Percentiles rank a stretch among this genome's conserved stretches.
phyloP scores from a whole-genome alignment of 2,888 invertebrate genomes.

The Nineta flava region DNA sequence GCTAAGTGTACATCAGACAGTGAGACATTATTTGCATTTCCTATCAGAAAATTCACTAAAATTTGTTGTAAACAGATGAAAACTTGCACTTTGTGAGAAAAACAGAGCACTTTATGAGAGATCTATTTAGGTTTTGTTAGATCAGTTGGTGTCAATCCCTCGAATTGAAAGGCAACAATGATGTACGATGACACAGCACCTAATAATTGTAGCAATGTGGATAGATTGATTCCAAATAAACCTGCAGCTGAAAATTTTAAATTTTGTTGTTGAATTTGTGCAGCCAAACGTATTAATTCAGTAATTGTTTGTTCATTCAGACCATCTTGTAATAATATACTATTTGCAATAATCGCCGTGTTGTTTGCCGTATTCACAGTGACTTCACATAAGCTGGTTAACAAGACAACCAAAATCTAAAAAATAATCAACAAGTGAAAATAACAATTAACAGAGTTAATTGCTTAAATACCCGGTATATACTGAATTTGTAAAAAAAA shows the following conservation, averaged over 20 bases:
- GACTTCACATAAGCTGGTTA: not conserved
- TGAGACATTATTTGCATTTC: no score
- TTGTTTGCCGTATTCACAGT: not conserved
- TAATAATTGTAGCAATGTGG: not conserved
- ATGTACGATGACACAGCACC: not conserved
- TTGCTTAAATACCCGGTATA: no score
- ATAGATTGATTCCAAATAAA: not conserved
- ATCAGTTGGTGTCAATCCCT: not conserved
- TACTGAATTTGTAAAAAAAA: no score
- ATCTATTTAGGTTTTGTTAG: no score
- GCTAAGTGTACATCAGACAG: no score
- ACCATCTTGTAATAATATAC: not conserved
- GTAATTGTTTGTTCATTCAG: not conserved
- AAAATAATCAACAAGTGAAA: no score
- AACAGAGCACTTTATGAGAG: no score
- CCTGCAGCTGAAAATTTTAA: not conserved
- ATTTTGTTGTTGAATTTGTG: not conserved
- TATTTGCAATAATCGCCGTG: not conserved
- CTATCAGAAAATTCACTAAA: no score
- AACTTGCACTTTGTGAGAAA: no score
- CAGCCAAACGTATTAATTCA: not conserved
- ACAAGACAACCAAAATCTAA: not conserved
- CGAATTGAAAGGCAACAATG: not conserved
- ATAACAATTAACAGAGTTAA: no score
- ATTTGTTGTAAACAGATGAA: no score